Evolutionary conservation across 2,888 invertebrate species (phyloP).

Genomic region (Heliconius ethilla): DNA sequence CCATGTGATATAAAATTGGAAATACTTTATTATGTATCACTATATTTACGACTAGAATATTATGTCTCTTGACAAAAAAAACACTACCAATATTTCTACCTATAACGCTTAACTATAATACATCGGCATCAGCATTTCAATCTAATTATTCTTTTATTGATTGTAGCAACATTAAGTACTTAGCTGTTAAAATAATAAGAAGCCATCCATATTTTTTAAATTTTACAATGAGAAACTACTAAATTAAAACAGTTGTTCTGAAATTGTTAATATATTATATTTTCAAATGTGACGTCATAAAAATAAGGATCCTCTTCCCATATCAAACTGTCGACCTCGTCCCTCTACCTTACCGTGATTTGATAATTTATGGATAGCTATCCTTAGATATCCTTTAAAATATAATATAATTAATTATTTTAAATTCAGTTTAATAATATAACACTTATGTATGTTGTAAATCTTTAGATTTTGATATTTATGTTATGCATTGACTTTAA

Average conservation of each 20-base stretch:
- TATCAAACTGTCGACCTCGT: too few species aligned
- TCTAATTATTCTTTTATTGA: background rate
- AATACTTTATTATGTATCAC: slow-evolving; percentile 41
- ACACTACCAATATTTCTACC: slow-evolving; percentile 31
- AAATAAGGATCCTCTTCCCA: too few species aligned
- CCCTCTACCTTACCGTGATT: too few species aligned
- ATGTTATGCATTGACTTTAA: background rate
- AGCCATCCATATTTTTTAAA: too few species aligned
- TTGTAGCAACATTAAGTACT: slow-evolving; percentile 14
- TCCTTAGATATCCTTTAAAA: background rate
- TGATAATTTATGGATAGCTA: background rate
- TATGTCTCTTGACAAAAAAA: slow-evolving; percentile 36
- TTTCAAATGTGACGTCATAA: too few species aligned
- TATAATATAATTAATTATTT: background rate
- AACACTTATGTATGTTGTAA: background rate
- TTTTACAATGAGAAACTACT: too few species aligned
- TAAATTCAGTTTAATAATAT: background rate
- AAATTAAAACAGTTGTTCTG: too few species aligned
- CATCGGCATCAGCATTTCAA: slow-evolving; percentile 9
- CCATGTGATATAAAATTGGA: slow-evolving; percentile 37
- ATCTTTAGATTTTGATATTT: background rate
- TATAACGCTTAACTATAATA: slow-evolving; percentile 30
- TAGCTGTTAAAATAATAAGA: background rate
- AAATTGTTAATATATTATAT: too few species aligned
- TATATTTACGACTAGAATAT: slow-evolving; percentile 45